A percentile compares a stretch with the other conserved stretches of the same genome.
These are phyloP conservation scores for Hylaeus anthracinus DNA, from an alignment of 1,140 invertebrate species.

Conservation along the genomic window DNA sequence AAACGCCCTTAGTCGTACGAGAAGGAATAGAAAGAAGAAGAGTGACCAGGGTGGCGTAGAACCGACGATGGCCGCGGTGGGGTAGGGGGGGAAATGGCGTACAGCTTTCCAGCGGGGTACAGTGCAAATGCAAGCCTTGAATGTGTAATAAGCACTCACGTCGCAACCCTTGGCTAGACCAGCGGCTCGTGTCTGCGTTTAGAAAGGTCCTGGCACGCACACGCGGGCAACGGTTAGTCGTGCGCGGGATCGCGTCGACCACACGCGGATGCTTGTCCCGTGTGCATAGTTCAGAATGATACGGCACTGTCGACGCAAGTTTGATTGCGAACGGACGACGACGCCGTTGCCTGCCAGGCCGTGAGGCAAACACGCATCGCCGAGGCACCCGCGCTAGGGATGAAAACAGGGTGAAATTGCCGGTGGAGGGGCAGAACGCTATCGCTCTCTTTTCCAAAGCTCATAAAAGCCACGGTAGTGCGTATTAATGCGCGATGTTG, in stretches of 20 bases:
- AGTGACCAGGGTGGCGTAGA: conserved; percentile 10
- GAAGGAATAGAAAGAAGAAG: conserved; percentile 39
- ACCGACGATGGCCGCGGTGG: background rate
- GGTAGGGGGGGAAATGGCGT: conserved; percentile 7
- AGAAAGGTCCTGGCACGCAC: conserved; percentile 64
- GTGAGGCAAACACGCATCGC: conserved; percentile 50
- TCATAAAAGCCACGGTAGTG: conserved; percentile 53
- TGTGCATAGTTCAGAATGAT: conserved; percentile 20
- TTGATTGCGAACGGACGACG: conserved; percentile 44
- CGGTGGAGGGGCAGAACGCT: conserved; percentile 35
- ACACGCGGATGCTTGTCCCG: conserved; percentile 10
- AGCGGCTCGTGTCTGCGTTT: conserved; percentile 57
- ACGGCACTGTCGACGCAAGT: conserved; percentile 41
- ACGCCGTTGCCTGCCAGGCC: conserved; percentile 31
- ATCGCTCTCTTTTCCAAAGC: conserved; percentile 58
- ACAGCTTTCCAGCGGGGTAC: conserved; percentile 56
- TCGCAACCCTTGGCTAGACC: conserved; percentile 66
- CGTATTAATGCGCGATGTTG: conserved; percentile 60
- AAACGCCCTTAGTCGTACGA: conserved; percentile 33
- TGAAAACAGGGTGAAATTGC: conserved; percentile 25
- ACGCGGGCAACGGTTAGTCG: background rate
- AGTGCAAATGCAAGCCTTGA: conserved; percentile 69
- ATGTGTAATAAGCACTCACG: conserved; percentile 75
- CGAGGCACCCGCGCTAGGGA: background rate
- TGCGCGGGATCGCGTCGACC: background rate